phyloP scores from a whole-genome alignment of 2,888 invertebrate species.

The Lepeophtheirus nordmannii region DNA sequence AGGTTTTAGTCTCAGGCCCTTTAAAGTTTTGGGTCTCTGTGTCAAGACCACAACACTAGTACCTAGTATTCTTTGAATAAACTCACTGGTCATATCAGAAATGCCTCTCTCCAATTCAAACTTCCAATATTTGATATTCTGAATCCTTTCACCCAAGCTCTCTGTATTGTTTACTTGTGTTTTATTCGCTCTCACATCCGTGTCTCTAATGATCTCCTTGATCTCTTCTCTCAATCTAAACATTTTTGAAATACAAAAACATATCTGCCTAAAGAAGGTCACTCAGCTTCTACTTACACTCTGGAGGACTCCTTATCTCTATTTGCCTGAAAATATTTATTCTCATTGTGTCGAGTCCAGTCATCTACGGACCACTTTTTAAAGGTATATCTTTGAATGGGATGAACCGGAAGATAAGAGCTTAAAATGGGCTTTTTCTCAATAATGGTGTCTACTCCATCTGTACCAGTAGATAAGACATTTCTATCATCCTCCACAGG shows the following conservation, averaged over 20 bases:
- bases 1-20: too few relatives aligned
- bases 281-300: not conserved
- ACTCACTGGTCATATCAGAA: conserved; percentile 8
- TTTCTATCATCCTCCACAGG: conserved; percentile 25
- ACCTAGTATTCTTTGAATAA: too few relatives aligned
- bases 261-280: not conserved
- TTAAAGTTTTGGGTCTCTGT: too few relatives aligned
- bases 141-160: conserved; percentile 14
- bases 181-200: conserved; percentile 3
- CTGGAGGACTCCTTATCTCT: not conserved
- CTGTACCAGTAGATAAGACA: conserved; percentile 25
- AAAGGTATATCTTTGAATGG: conserved; percentile 17
- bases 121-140: conserved; percentile 19
- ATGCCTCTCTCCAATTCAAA: conserved; percentile 18
- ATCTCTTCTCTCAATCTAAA: conserved; percentile 1
- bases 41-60: too few relatives aligned
- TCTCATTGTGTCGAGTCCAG: conserved; percentile 21
- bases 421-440: conserved; percentile 8
- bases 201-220: conserved; percentile 5
- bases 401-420: conserved; percentile 15
- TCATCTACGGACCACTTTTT: conserved; percentile 19
- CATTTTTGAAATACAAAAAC: not conserved
- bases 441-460: conserved; percentile 26
- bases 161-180: conserved; percentile 16
- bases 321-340: conserved; percentile 19